Percentiles rank a stretch among this genome's conserved stretches.
phyloP scores from a whole-genome alignment of 2,113 vertebrate genomes.

The Tachuris rubrigastra region DNA sequence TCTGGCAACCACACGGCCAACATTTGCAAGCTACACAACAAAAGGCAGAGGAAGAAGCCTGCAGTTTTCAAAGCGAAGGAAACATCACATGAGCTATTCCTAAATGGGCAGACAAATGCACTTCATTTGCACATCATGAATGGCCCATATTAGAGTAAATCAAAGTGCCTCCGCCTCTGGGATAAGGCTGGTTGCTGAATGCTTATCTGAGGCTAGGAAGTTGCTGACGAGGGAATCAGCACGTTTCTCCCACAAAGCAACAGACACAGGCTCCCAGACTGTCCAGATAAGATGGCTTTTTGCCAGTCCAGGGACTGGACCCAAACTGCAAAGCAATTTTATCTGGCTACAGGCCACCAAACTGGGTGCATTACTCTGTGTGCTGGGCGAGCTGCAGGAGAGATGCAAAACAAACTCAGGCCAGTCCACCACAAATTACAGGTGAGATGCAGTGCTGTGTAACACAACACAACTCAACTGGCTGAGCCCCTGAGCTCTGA shows the following conservation, averaged over 20 bases:
- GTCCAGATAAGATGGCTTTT: background rate
- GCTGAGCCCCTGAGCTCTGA: background rate
- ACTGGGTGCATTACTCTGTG: rapidly evolving
- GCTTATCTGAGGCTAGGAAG: conserved; percentile 7
- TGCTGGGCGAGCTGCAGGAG: background rate
- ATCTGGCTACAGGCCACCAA: background rate
- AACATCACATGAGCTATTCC: conserved; percentile 7
- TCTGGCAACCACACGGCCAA: background rate
- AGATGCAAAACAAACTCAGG: background rate
- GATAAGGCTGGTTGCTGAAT: background rate
- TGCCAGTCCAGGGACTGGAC: background rate
- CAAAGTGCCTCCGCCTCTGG: background rate
- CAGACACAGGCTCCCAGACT: background rate
- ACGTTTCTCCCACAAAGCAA: background rate
- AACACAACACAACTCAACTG: background rate
- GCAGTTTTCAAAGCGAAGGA: conserved; percentile 9
- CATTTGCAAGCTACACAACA: conserved; percentile 1
- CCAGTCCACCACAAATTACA: background rate
- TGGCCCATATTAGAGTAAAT: conserved; percentile 13
- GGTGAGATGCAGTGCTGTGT: background rate
- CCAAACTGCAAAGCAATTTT: background rate
- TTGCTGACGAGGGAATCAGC: background rate
- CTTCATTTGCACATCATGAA: conserved; percentile 54
- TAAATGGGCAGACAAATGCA: conserved; percentile 22
- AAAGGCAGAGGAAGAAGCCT: background rate